Base-by-base conservation (phyloP, 2,797 vertebrate species). In the Galagoides demidoff region DNA sequence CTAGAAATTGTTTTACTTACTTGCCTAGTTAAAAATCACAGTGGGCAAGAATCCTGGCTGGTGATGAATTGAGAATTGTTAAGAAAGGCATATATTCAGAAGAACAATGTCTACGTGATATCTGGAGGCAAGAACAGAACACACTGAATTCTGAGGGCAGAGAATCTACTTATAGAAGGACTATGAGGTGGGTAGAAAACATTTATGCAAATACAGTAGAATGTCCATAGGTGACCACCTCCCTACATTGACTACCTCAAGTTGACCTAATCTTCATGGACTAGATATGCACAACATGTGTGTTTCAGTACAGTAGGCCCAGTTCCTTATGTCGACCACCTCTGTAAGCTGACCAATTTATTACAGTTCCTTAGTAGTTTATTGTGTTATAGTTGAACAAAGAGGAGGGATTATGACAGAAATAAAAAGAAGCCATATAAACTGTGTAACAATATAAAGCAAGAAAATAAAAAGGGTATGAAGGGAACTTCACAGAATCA, bases 1-100 rank as follows among this genome's bases (percentile, higher is more conserved):
- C 85, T 95, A 95, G 94, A 97, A 94, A 89, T 97, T 93, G 94
- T 97, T 90, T 52, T 31, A 82, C 85, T 92, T 77, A 68, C 39
- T 74, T 88, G 19, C 31, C 19, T 71, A 55, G 39, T 87, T 74
- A 89, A 85, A 94, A 88, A 77, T 79, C 43, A 89, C 7, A 39
- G 7, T 55, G 22, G 31, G 10, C 14, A 92, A 93, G 31, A 85
- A 19, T 29, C 34, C 37, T 70, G 27, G 34, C 27, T 29, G 34
- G 9, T 23, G 84, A 49, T 77, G 52, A 84, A 83, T 92, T 95
- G 27, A 76, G 43, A 87, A 11, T 74, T 79, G 29, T 31, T 88
- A 74, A 93, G 43, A 92, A n/a, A 88, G 10, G 6, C 9, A 5
- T 23, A 19, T n/a, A 29, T 82, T 76, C 37, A 76, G n/a, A 79